Evolutionary conservation across 2,888 invertebrate species (phyloP).

Genomic region (Willowsia nigromaculata): DNA sequence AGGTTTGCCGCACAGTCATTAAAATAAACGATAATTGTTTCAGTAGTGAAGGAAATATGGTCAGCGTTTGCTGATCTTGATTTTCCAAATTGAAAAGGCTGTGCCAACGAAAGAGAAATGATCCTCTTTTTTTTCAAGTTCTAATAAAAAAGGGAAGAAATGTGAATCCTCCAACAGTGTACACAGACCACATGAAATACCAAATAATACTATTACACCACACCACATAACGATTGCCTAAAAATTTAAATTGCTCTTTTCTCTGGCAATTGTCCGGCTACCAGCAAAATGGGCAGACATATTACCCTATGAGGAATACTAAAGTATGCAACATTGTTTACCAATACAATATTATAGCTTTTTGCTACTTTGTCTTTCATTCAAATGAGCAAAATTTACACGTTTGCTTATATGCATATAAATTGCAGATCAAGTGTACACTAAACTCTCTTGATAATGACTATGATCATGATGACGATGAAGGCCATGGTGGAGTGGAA

Average conservation of each 20-base stretch:
- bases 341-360: background rate
- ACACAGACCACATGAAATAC: background rate
- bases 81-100: constrained; percentile 63
- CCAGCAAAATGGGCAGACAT: background rate
- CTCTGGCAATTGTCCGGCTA: background rate
- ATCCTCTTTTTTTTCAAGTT: constrained; percentile 25
- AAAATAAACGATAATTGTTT: constrained; percentile 71
- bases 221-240: constrained; percentile 31
- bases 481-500: background rate
- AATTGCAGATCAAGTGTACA: constrained; percentile 59
- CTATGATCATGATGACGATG: constrained; percentile 8
- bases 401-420: constrained; percentile 55
- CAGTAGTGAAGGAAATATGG: constrained; percentile 67
- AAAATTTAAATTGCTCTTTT: constrained; percentile 57
- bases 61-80: constrained; percentile 70
- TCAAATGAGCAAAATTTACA: constrained; percentile 6
- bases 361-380: constrained; percentile 8
- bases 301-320: background rate
- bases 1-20: constrained; percentile 68
- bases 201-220: constrained; percentile 15
- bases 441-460: constrained; percentile 2
- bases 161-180: background rate
- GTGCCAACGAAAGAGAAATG: constrained; percentile 37
- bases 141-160: constrained; percentile 38
- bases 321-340: background rate